Conservation (phyloP, 2,888 invertebrate genomes). For the Machimus atricapillus region DNA sequence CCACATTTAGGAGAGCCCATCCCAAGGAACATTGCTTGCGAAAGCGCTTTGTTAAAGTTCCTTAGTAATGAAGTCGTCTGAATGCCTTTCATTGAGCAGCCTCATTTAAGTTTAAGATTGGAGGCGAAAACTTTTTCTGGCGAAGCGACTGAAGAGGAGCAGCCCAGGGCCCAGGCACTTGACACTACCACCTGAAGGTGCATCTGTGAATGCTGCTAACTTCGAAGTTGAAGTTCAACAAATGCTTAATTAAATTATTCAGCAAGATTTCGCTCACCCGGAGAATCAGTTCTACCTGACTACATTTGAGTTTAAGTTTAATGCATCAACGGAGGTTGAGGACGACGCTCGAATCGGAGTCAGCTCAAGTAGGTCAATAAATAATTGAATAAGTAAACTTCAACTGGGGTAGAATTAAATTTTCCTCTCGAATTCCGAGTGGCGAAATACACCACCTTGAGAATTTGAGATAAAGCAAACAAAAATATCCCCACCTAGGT, state of each 20-base stretch:
- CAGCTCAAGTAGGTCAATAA: background rate
- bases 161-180: background rate
- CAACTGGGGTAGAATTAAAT: background rate
- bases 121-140: background rate
- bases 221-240: background rate
- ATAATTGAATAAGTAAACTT: background rate
- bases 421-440: background rate
- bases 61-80: background rate
- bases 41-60: background rate
- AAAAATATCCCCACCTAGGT: background rate
- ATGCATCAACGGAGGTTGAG: background rate
- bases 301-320: background rate
- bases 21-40: background rate
- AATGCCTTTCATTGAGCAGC: background rate
- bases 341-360: background rate
- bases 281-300: background rate
- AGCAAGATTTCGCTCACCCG: background rate
- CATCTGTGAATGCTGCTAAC: background rate
- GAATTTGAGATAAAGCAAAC: background rate
- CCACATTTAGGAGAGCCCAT: background rate
- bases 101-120: background rate
- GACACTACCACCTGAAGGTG: background rate
- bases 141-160: background rate
- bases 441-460: background rate
- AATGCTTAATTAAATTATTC: constrained; percentile 16